Percentiles rank a stretch among this genome's conserved stretches.
Evolutionary conservation across 1,140 invertebrate species (phyloP).

Genomic region (Panagrolaimus sp.): DNA sequence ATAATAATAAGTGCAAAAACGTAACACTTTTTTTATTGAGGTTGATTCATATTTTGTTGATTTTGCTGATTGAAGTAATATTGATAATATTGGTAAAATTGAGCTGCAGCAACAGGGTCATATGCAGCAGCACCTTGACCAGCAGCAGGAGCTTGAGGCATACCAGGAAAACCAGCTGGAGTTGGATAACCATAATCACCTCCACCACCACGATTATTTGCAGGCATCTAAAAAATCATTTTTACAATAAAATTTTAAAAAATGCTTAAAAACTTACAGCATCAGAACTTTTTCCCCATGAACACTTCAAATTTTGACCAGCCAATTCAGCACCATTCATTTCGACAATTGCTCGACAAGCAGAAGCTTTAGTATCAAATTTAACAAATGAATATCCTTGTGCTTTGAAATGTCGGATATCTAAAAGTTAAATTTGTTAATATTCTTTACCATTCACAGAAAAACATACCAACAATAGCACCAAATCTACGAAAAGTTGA

Average conservation of each 20-base stretch:
- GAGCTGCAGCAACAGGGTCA: neutral
- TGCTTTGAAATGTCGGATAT: conserved; percentile 97
- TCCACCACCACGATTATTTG: conserved; percentile 3
- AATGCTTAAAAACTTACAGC: too few species aligned
- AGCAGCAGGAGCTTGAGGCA: neutral
- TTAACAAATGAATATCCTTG: conserved; percentile 98
- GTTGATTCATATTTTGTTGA: neutral
- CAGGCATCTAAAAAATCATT: neutral
- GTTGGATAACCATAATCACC: neutral
- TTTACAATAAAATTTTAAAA: too few species aligned
- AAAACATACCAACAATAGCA: conserved; percentile 72
- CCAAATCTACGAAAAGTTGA: conserved; percentile 91
- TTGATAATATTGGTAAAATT: conserved; percentile 8
- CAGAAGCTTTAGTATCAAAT: conserved; percentile 92
- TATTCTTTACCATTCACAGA: too few species aligned
- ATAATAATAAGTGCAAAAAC: neutral
- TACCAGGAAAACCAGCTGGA: conserved; percentile 5
- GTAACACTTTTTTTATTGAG: neutral
- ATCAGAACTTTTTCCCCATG: conserved; percentile 82
- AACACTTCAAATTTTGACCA: conserved; percentile 92
- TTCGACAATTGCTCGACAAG: conserved; percentile 90
- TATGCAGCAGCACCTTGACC: neutral
- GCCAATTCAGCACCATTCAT: conserved; percentile 94
- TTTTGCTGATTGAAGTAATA: conserved; percentile 5
- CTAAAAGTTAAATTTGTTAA: too few species aligned